Percentiles rank a stretch among this genome's conserved stretches.
Evolutionary conservation across 1,140 invertebrate species (phyloP).

Genomic region (Drosophila pandora): DNA sequence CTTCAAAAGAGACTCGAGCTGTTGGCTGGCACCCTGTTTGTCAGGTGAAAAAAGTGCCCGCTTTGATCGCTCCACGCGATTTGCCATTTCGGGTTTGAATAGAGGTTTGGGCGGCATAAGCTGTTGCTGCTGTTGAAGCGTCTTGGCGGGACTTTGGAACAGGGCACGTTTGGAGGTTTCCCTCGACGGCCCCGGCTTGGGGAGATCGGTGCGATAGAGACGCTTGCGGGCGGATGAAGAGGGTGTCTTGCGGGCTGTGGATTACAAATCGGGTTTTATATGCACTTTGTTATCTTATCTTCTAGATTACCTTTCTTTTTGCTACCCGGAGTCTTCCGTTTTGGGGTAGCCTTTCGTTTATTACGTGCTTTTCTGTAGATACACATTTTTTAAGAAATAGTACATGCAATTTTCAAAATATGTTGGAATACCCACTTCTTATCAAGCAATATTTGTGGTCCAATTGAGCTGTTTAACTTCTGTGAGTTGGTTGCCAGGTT

Average conservation of each 20-base stretch:
- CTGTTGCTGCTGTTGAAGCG: slow-evolving; percentile 58
- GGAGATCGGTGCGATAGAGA: slow-evolving; percentile 71
- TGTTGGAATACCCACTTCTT: slow-evolving; percentile 63
- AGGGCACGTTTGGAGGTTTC: slow-evolving; percentile 86
- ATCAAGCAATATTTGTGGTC: slow-evolving; percentile 78
- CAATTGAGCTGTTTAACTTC: slow-evolving; percentile 72
- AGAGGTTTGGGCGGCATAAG: slow-evolving; percentile 59
- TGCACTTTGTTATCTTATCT: slow-evolving; percentile 3
- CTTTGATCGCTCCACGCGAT: slow-evolving; percentile 84
- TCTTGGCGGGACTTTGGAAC: slow-evolving; percentile 86
- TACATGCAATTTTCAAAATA: neutral
- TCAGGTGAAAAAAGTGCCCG: slow-evolving; percentile 84
- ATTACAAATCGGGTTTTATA: neutral
- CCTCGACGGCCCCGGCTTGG: slow-evolving; percentile 67
- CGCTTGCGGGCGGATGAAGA: slow-evolving; percentile 84
- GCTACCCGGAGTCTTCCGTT: slow-evolving; percentile 77
- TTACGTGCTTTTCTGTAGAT: slow-evolving; percentile 65
- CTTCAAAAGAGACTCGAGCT: slow-evolving; percentile 69
- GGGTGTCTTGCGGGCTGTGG: slow-evolving; percentile 82
- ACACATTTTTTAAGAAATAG: neutral
- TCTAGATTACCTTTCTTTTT: slow-evolving; percentile 72
- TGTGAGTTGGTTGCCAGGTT: slow-evolving; percentile 76
- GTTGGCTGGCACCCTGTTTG: slow-evolving; percentile 56
- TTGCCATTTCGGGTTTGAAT: slow-evolving; percentile 79
- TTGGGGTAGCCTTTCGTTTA: slow-evolving; percentile 76